Evolutionary conservation across 2,797 vertebrate genomes (phyloP).

Genomic region (Coranthus polyacanthus): DNA sequence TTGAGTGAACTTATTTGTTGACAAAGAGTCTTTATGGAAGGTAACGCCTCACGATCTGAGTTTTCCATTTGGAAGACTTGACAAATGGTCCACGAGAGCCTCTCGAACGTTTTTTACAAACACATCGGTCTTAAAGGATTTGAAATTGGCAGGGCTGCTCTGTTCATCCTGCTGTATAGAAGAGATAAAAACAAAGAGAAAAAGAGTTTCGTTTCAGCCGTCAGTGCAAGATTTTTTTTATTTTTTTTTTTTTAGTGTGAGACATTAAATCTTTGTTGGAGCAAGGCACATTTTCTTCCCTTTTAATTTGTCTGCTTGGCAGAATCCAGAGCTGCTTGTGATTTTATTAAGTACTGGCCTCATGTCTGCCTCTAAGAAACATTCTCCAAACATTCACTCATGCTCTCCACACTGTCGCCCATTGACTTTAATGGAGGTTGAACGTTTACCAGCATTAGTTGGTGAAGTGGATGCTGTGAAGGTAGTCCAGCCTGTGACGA

Average conservation of each 20-base stretch:
- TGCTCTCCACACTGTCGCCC: slow-evolving; percentile 45
- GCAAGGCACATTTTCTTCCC: slow-evolving; percentile 27
- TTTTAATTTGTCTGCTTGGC: slow-evolving; percentile 64
- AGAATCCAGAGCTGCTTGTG: slow-evolving; percentile 12
- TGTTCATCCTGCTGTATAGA: not conserved
- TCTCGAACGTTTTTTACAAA: slow-evolving; percentile 9
- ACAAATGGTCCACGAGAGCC: slow-evolving; percentile 16
- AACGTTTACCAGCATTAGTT: slow-evolving; percentile 34
- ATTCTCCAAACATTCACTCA: slow-evolving; percentile 69
- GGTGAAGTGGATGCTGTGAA: too few relatives aligned
- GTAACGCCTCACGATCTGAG: slow-evolving; percentile 1
- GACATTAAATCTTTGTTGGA: slow-evolving; percentile 27
- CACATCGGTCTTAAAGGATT: not conserved
- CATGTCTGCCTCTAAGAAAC: slow-evolving; percentile 60
- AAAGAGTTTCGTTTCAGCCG: slow-evolving; percentile 14
- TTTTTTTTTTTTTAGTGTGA: slow-evolving; percentile 15
- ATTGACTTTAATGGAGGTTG: slow-evolving; percentile 69
- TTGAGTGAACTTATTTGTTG: slow-evolving; percentile 5
- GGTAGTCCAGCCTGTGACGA: not conserved
- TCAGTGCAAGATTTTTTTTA: slow-evolving; percentile 28
- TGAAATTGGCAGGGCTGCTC: not conserved
- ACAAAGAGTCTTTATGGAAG: not conserved
- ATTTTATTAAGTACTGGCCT: slow-evolving; percentile 65
- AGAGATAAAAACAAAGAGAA: slow-evolving; percentile 16
- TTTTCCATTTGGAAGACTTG: slow-evolving; percentile 28